A percentile compares a stretch with the other conserved stretches of the same genome.
These are phyloP conservation scores for Paedocypris sp. DNA, from an alignment of 2,113 vertebrate species.

Conservation along the genomic window DNA sequence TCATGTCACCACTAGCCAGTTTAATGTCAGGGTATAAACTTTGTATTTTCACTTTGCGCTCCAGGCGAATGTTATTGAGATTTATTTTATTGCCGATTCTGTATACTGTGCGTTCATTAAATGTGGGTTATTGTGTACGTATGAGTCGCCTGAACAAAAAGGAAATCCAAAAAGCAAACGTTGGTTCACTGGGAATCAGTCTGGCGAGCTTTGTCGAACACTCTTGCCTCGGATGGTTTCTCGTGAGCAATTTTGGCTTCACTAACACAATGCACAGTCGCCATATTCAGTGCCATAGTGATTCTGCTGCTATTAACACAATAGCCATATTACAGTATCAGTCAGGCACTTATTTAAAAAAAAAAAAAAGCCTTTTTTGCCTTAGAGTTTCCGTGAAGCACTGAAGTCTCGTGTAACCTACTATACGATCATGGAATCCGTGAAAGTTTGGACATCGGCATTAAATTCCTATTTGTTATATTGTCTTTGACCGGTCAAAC, in stretches of 20 bases:
- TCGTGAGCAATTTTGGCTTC: not conserved
- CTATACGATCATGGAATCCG: not conserved
- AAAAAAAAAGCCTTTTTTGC: not conserved
- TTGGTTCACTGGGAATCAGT: constrained; percentile 6
- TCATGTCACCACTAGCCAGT: constrained; percentile 14
- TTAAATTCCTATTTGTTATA: not conserved
- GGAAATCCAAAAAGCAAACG: constrained; percentile 10
- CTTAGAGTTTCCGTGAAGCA: not conserved
- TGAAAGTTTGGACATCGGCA: not conserved
- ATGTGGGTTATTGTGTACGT: constrained; percentile 54
- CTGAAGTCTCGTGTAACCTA: not conserved
- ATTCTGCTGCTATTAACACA: not conserved
- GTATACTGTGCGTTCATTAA: constrained; percentile 42
- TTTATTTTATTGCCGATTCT: constrained; percentile 55
- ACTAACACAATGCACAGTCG: constrained; percentile 11
- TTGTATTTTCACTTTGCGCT: constrained; percentile 35
- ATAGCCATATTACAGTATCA: not conserved
- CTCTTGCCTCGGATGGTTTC: not conserved
- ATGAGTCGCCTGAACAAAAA: constrained; percentile 58
- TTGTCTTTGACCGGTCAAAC: no score
- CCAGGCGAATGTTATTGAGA: constrained; percentile 48
- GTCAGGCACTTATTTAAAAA: not conserved
- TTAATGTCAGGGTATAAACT: constrained; percentile 32
- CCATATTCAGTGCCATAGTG: not conserved
- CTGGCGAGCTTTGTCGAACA: not conserved